A percentile compares a stretch with the other conserved stretches of the same genome.
Conservation (phyloP, 2,113 vertebrate species). For the Alouatta palliata region DNA sequence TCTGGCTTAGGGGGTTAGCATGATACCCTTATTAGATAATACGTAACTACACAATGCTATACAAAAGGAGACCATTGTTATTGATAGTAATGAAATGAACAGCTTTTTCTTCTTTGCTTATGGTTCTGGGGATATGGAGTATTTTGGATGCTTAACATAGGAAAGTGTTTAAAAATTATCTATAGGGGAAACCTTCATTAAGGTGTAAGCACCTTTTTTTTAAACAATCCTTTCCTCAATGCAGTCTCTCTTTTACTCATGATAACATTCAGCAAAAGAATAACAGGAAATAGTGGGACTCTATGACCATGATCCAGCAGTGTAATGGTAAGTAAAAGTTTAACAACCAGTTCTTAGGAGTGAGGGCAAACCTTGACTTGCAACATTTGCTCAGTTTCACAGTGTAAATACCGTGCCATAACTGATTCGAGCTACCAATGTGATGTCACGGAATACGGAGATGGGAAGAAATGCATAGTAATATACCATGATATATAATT, state of each 20-base stretch:
- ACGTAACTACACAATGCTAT: not conserved
- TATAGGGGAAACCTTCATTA: not conserved
- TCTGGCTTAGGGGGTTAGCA: not conserved
- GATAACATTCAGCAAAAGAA: not conserved
- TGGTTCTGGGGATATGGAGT: not conserved
- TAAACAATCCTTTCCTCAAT: not conserved
- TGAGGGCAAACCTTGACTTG: not conserved
- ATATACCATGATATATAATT: not conserved
- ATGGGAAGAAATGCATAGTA: not conserved
- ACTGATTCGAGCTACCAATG: not conserved
- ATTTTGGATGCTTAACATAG: not conserved
- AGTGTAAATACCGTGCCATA: not conserved
- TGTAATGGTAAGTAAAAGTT: not conserved
- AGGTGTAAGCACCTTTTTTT: not conserved
- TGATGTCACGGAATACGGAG: not conserved
- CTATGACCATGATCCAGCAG: not conserved
- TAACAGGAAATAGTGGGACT: not conserved
- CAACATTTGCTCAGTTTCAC: not conserved
- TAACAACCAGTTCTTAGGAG: not conserved
- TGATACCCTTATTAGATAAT: not conserved
- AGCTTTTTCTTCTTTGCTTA: not conserved
- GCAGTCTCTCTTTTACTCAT: not conserved
- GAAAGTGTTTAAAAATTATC: slow-evolving; percentile 26
- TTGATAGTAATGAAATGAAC: slow-evolving; percentile 33
- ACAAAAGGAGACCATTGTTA: slow-evolving; percentile 12